These are phyloP conservation scores for Stictocephala bisonia DNA, from an alignment of 2,888 invertebrate genomes.

Conservation along the genomic window DNA sequence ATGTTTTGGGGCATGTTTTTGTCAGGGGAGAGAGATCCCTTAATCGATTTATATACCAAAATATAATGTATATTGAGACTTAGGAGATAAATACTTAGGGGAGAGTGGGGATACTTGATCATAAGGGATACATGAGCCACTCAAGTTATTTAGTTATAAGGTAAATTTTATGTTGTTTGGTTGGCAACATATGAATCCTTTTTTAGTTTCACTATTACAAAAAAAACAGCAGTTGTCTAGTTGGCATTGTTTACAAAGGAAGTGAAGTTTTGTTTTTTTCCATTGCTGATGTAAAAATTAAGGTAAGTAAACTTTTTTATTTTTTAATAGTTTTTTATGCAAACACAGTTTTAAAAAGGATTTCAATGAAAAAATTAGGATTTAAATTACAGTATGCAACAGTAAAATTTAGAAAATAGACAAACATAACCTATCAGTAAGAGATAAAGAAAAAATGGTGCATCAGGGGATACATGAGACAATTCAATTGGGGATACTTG, in stretches of 20 bases:
- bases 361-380: background rate
- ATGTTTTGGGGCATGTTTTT: no score
- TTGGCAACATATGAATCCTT: conserved; percentile 11
- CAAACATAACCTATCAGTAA: conserved; percentile 23
- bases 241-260: background rate
- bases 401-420: conserved; percentile 12
- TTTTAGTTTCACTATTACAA: background rate
- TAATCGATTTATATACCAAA: no score
- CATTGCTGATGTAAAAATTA: conserved; percentile 10
- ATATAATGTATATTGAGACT: no score
- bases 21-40: no score
- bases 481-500: background rate
- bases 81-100: no score
- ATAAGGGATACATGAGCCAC: conserved; percentile 39
- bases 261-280: background rate
- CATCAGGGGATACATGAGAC: background rate
- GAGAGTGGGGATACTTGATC: conserved; percentile 38
- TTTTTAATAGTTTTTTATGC: background rate
- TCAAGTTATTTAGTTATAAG: background rate
- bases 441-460: conserved; percentile 6
- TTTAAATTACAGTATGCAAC: conserved; percentile 4
- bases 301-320: conserved; percentile 14
- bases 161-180: conserved; percentile 23
- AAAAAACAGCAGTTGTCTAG: conserved; percentile 17
- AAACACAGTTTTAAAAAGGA: background rate